phyloP scores from a whole-genome alignment of 1,140 invertebrate genomes.

The Drosophila lini region DNA sequence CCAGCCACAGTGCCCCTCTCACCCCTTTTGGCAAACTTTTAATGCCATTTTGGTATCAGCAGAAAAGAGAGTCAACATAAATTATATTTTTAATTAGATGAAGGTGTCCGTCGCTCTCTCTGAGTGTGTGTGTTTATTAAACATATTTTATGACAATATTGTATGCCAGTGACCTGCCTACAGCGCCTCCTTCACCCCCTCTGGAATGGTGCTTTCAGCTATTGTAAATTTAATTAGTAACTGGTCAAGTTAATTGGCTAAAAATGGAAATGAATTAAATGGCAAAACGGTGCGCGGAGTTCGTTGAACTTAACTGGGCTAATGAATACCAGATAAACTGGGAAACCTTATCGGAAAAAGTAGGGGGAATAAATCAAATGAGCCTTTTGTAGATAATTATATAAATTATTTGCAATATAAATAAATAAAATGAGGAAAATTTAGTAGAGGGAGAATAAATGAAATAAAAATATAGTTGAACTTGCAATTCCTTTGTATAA shows the following conservation, averaged over 20 bases:
- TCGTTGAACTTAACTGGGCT: slow-evolving; percentile 31
- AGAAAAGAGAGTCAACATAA: slow-evolving; percentile 45
- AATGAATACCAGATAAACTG: slow-evolving; percentile 18
- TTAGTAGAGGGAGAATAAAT: background rate
- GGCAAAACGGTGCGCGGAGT: slow-evolving; percentile 8
- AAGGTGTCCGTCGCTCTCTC: slow-evolving; percentile 20
- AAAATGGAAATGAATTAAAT: slow-evolving; percentile 46
- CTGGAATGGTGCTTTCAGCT: slow-evolving; percentile 19
- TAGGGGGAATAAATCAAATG: background rate
- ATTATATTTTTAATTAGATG: slow-evolving; percentile 63
- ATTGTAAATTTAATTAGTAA: slow-evolving; percentile 51
- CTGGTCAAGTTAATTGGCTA: slow-evolving; percentile 48
- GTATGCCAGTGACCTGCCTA: slow-evolving; percentile 36
- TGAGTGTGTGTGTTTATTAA: slow-evolving; percentile 37
- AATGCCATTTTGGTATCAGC: slow-evolving; percentile 51
- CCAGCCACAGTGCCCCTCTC: background rate
- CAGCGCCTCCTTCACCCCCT: slow-evolving; percentile 5
- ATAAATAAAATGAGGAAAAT: background rate
- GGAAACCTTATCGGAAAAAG: background rate
- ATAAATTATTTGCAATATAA: background rate
- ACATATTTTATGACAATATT: slow-evolving; percentile 56
- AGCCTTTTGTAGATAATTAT: slow-evolving; percentile 6
- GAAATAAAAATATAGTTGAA: background rate
- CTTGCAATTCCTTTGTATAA: background rate
- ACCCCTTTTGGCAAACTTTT: slow-evolving; percentile 33